These are phyloP conservation scores for Luperina testacea DNA, from an alignment of 2,888 invertebrate species.

Conservation along the genomic window DNA sequence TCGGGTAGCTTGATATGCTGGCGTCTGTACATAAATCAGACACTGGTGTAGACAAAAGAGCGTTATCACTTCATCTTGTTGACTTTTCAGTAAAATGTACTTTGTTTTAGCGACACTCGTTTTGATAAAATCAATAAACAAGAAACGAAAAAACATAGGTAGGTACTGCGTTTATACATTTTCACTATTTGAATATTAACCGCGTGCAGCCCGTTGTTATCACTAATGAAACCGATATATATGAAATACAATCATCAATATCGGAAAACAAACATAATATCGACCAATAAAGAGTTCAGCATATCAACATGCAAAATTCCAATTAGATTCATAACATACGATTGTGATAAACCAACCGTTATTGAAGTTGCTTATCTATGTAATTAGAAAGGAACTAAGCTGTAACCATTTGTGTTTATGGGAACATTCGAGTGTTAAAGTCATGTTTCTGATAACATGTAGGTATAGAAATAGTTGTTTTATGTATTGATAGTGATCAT, in stretches of 20 bases:
- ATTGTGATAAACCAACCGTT: constrained; percentile 89
- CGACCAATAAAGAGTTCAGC: constrained; percentile 88
- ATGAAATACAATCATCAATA: constrained; percentile 87
- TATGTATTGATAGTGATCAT: constrained; percentile 48
- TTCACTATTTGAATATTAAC: constrained; percentile 65
- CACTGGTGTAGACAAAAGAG: constrained; percentile 44
- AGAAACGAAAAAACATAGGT: constrained; percentile 37
- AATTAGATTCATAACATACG: constrained; percentile 89
- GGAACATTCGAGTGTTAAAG: constrained; percentile 84
- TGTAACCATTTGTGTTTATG: constrained; percentile 88
- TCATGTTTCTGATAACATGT: constrained; percentile 77
- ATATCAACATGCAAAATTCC: constrained; percentile 90
- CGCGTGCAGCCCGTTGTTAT: constrained; percentile 69
- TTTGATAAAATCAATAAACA: constrained; percentile 55
- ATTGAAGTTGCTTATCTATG: constrained; percentile 89
- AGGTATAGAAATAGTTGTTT: constrained; percentile 67
- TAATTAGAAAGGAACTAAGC: constrained; percentile 90
- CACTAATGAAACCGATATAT: constrained; percentile 79
- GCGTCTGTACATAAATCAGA: constrained; percentile 38
- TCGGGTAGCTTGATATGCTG: no score
- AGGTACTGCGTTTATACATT: constrained; percentile 60
- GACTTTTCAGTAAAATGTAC: constrained; percentile 48
- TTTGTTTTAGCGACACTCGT: constrained; percentile 39
- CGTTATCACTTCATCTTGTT: constrained; percentile 60
- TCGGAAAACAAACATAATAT: constrained; percentile 89